Base-by-base conservation (phyloP, 2,113 vertebrate genomes). In the Podocnemis expansa region DNA sequence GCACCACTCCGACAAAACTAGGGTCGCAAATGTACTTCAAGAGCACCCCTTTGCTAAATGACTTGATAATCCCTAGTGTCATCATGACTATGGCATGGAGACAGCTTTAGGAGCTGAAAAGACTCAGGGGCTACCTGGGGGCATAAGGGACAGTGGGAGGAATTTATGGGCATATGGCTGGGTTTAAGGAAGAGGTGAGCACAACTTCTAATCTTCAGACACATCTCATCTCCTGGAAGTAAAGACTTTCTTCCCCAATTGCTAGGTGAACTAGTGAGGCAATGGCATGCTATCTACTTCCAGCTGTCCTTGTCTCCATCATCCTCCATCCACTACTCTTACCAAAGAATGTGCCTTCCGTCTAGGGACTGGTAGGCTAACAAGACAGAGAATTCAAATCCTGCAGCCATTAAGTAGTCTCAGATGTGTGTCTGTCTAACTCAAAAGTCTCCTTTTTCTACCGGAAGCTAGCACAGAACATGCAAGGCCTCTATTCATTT, bases 31-130 rank as follows among this genome's bases (percentile, higher is more conserved):
- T 80, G 83, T 45, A 0, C 0, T 31, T 25, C n/a, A 82, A 89
- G 63, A 14, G 24, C 41, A 25, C 41, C 58, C 45, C 83, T 52
- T 52, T 60, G 4, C 1, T 55, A 25, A 6, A 1, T 67, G 88
- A 43, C 12, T 7, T 24, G 21, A 43, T 78, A 24, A 1, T 21
- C 89, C 90, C 80, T 17, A 3, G 89, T 41, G 10, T 70, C 29
- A 9, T 79, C 88, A 1, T 80, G 2, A 49, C 93, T 82, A 93
- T 97, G 80, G 94, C 60, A 75, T 45, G 41, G 73, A 76, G 43
- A 27, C 41, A 27, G 73, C 91, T 96, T 92, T 92, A 56, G 89
- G 95, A 91, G 93, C 95, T 89, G 91, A 41, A 93, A 85, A 43
- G n/a, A 27, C 2, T 5, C 63, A 16, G 88, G 96, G 93, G 91